Base-by-base conservation (phyloP, 2,888 invertebrate genomes). In the Chironomus tentans region DNA sequence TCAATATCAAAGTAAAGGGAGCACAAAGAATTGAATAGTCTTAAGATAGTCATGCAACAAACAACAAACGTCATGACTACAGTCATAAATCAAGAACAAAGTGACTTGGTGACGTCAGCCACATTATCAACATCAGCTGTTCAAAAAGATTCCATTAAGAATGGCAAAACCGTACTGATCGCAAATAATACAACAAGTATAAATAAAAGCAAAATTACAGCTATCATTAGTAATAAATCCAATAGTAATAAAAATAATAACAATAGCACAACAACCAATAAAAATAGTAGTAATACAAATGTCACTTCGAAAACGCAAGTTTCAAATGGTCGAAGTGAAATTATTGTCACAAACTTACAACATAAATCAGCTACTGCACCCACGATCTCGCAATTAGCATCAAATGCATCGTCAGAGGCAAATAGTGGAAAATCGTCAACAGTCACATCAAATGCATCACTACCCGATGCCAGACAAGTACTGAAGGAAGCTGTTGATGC, bases 401-500 rank as follows among this genome's bases (percentile, higher is more conserved):
- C 28, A 28, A 61, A 62, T 62, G 18, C 78, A 76, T 70, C 78
- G 77, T 70, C 72, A 68, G 76, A 77, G 77, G 68, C 78, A 76
- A 74, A 78, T 77, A 69, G 77, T 78, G 50, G 24, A 70, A 73
- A 76, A 77, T 21, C 13, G 5, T 12, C 70, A 56, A 18, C 56
- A 56, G 18, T 18, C n/a, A 38, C 75, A 18, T 82, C 82, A 46
- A 80, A 82, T 65, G 79, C 81, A 71, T 83, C 82, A 77, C 81
- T 86, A 78, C 86, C 87, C 28, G 87, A 87, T 81, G 86, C 86
- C 56, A 82, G 86, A 76, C 86, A 87, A 82, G 86, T 87, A 73
- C 84, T 90, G 73, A 88, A 88, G 80, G 90, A 90, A 81, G 90
- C 90, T n/a, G 90, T 90, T 21, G 90, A 91, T 82, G 89, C 90